Evolutionary conservation across 2,888 invertebrate species (phyloP).

Genomic region (Phortica magna): DNA sequence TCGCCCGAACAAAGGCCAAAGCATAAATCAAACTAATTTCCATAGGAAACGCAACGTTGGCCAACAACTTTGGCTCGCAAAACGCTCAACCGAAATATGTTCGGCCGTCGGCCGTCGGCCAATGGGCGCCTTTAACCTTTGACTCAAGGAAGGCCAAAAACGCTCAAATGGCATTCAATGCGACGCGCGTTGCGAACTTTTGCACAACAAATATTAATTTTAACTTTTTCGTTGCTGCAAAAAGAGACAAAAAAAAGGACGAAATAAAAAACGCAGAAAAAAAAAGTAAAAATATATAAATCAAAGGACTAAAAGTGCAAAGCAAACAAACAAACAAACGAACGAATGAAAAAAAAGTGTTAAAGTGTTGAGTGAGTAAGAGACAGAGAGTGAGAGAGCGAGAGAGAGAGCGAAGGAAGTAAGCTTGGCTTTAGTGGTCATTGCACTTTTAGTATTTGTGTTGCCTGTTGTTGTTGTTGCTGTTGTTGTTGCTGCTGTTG

Average conservation of each 20-base stretch:
- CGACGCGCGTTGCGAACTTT: conserved; percentile 6
- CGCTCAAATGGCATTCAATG: not conserved
- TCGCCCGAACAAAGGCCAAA: not conserved
- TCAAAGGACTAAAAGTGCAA: not conserved
- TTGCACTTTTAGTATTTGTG: too few species aligned
- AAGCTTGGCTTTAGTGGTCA: too few species aligned
- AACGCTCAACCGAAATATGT: too few species aligned
- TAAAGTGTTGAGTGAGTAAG: not conserved
- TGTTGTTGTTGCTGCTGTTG: too few species aligned
- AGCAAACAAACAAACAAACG: not conserved
- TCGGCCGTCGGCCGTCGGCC: too few species aligned
- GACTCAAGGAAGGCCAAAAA: not conserved
- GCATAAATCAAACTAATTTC: conserved; percentile 21
- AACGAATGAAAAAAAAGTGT: not conserved
- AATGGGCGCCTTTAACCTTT: too few species aligned
- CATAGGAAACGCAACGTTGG: not conserved
- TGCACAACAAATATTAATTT: conserved; percentile 20
- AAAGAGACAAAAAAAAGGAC: not conserved
- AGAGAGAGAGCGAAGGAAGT: too few species aligned
- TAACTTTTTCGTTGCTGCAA: conserved; percentile 3
- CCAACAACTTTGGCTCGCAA: too few species aligned
- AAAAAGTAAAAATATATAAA: not conserved
- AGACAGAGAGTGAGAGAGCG: too few species aligned
- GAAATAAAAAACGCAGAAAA: not conserved
- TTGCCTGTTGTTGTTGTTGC: too few species aligned